Evolutionary conservation across 1,140 invertebrate genomes (phyloP).

Genomic region (Ruditapes philippinarum): DNA sequence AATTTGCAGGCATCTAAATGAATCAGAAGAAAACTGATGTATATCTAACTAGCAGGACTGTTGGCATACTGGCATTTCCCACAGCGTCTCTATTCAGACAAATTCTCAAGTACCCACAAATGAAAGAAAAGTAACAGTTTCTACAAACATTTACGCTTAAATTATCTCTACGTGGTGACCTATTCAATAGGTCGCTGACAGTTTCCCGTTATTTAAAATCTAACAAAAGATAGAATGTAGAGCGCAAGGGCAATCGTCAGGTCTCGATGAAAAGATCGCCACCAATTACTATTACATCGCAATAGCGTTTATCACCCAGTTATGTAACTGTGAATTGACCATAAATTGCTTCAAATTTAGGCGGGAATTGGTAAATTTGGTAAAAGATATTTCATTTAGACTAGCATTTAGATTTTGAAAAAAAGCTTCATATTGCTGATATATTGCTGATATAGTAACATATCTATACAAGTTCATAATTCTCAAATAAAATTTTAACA

Average conservation of each 20-base stretch:
- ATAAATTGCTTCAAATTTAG: slow-evolving; percentile 24
- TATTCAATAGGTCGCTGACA: neutral
- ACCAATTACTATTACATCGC: slow-evolving; percentile 27
- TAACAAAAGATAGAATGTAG: slow-evolving; percentile 46
- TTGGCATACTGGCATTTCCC: neutral
- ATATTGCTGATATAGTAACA: too few species aligned
- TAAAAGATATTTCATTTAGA: too few species aligned
- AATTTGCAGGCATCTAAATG: neutral
- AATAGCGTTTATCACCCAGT: slow-evolving; percentile 6
- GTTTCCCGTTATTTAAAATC: slow-evolving; percentile 56
- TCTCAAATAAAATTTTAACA: too few species aligned
- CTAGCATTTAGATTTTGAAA: too few species aligned
- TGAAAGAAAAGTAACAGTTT: slow-evolving; percentile 62
- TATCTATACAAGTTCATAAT: too few species aligned
- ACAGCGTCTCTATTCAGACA: neutral
- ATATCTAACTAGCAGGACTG: neutral
- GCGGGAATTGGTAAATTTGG: neutral
- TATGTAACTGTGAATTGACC: slow-evolving; percentile 39
- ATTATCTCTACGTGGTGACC: slow-evolving; percentile 55
- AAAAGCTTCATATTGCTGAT: too few species aligned
- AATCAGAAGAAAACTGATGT: neutral
- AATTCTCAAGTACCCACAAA: neutral
- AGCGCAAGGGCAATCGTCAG: slow-evolving; percentile 1
- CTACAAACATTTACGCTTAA: slow-evolving; percentile 61
- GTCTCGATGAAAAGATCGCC: slow-evolving; percentile 26